phyloP scores from a whole-genome alignment of 2,113 vertebrate genomes.

The Calonectris borealis region DNA sequence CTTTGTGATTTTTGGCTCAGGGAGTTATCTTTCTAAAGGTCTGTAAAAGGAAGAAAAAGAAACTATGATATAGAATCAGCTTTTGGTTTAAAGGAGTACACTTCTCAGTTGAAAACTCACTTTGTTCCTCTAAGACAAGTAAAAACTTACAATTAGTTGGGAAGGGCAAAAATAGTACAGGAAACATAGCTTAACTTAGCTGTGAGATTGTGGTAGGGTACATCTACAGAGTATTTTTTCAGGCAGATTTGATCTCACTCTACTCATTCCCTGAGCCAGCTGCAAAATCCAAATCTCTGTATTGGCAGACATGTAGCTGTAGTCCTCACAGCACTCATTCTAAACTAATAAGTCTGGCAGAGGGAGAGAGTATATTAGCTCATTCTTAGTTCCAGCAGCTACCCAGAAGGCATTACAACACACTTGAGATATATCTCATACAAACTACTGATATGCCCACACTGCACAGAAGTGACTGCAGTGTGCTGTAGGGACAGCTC shows the following conservation, averaged over 20 bases:
- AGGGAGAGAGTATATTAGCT: conserved; percentile 57
- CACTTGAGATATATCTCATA: conserved; percentile 39
- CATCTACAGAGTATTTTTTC: not conserved
- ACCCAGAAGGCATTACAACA: conserved; percentile 64
- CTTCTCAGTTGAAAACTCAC: not conserved
- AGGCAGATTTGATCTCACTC: conserved; percentile 21
- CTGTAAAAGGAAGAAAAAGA: not conserved
- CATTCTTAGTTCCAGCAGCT: conserved; percentile 61
- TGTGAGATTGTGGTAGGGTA: not conserved
- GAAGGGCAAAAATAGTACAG: not conserved
- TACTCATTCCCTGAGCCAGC: conserved; percentile 1
- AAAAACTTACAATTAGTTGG: not conserved
- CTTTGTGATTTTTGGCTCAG: not conserved
- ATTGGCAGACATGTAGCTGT: conserved; percentile 34
- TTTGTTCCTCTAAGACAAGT: conserved; percentile 1
- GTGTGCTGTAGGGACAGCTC: not conserved
- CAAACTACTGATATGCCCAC: not conserved
- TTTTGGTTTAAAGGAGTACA: not conserved
- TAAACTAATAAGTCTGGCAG: conserved; percentile 65
- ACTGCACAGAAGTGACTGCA: conserved; percentile 2
- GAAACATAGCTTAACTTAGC: not conserved
- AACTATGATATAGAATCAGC: not conserved
- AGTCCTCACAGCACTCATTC: conserved; percentile 42
- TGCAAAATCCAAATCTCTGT: conserved; percentile 21
- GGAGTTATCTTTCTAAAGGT: not conserved